Evolutionary conservation across 1,140 invertebrate genomes (phyloP).

Genomic region (Aphaenogaster floridana): DNA sequence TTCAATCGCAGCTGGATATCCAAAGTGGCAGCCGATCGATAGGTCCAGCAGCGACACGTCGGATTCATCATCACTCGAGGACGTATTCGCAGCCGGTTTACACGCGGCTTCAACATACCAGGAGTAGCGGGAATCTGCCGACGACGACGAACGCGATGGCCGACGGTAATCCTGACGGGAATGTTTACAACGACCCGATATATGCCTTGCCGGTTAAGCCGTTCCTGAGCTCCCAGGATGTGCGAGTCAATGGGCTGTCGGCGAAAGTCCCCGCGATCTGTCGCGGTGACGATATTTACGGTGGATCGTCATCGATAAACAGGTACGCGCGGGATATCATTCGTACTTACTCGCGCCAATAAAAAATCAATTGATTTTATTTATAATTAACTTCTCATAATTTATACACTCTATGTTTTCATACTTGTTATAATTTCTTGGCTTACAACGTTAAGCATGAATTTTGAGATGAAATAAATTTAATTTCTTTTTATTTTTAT

Average conservation of each 20-base stretch:
- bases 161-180: slow-evolving; percentile 65
- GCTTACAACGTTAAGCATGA: neutral
- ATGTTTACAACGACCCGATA: slow-evolving; percentile 83
- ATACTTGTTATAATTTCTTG: neutral
- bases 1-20: slow-evolving; percentile 82
- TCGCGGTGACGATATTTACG: slow-evolving; percentile 61
- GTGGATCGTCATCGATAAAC: slow-evolving; percentile 40
- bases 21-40: slow-evolving; percentile 56
- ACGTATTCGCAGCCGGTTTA: slow-evolving; percentile 77
- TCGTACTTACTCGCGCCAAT: neutral
- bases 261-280: slow-evolving; percentile 64
- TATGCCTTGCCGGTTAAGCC: slow-evolving; percentile 85
- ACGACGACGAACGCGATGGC: slow-evolving; percentile 36
- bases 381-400: neutral
- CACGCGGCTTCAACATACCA: slow-evolving; percentile 73
- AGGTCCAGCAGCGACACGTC: slow-evolving; percentile 46
- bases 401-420: neutral
- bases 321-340: neutral
- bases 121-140: slow-evolving; percentile 78
- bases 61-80: slow-evolving; percentile 64
- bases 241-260: slow-evolving; percentile 79
- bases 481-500: neutral
- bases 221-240: slow-evolving; percentile 85
- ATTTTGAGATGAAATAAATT: neutral
- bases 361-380: neutral